Evolutionary conservation across 1,140 invertebrate species (phyloP), one percentile per base, ranked within the genome.

Genomic region (Oryzaephilus surinamensis): DNA sequence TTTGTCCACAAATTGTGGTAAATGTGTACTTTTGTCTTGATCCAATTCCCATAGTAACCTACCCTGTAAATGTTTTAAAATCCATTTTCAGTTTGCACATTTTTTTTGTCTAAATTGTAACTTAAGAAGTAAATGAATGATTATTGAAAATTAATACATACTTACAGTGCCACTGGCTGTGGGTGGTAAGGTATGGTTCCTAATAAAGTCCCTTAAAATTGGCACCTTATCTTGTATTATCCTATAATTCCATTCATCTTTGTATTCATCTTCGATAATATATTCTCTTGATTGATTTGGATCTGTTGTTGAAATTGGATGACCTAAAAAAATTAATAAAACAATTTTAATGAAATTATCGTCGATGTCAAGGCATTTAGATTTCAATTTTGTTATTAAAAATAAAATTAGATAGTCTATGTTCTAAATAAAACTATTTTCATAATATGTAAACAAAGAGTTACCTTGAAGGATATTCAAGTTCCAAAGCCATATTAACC

Each of bases 1-100:
- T 61, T 87, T 84, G 45, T 87, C 82, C 1, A 89, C 79, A 38
- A 88, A 81, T 3, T 77, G 66, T 0, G 83, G 82, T 23, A 86
- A 61, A 33, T 79, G 79, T 4, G 78, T 71, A 7, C 73, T 71
- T 39, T 75, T 69, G 27, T 77, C 70, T n/a, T 63, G 71, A 40
- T 82, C 75, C 46, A 77, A 66, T 21, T 75, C 77, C 77, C 78
- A 81, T 12, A 87, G 51, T 50, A 84, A 71, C 10, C 80, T 66
- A 19, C 37, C 49, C 55, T 59, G 38, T 30, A 41, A 46, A 46
- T 11, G 12, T 10, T 41, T 13, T 13, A 16, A 16, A 38, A 36
- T 15, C 8, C 15, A 0, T 24, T 24, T n/a, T 6, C 11, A 7
- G 8, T 3, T 10, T 24, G 8, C 19, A 31, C 24, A 4, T 18